Evolutionary conservation across 1,140 invertebrate species (phyloP).

Genomic region (Drosophila paulistorum): DNA sequence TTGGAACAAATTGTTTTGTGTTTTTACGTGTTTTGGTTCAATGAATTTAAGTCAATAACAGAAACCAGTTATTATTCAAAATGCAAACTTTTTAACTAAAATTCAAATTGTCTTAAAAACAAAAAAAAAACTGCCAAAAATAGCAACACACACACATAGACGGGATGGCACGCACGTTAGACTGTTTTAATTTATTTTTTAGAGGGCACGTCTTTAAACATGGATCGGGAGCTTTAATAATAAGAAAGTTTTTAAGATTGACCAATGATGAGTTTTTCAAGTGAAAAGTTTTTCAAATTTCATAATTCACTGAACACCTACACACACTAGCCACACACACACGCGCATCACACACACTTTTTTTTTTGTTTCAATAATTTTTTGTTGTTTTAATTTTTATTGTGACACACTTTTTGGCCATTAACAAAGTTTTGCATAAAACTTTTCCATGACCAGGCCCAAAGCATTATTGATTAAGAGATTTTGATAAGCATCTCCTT

Average conservation of each 20-base stretch:
- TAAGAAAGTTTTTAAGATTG: conserved; percentile 18
- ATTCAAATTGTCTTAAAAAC: conserved; percentile 43
- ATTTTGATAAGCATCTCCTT: conserved; percentile 5
- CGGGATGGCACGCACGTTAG: background rate
- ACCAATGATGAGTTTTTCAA: background rate
- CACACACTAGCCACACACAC: conserved; percentile 8
- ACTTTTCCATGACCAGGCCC: conserved; percentile 48
- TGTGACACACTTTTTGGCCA: conserved; percentile 47
- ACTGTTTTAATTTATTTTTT: background rate
- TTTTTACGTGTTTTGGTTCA: conserved; percentile 39
- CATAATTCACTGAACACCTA: background rate
- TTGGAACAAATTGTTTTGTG: conserved; percentile 1
- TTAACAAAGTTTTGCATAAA: conserved; percentile 44
- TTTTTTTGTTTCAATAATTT: conserved; percentile 35
- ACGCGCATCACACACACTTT: background rate
- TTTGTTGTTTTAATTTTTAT: conserved; percentile 9
- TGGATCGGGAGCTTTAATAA: background rate
- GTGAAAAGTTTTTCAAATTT: conserved; percentile 1
- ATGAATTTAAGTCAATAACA: conserved; percentile 34
- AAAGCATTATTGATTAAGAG: conserved; percentile 9
- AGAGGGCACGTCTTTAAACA: conserved; percentile 16
- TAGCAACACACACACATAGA: conserved; percentile 10
- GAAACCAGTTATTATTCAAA: conserved; percentile 66
- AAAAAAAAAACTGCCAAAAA: conserved; percentile 28
- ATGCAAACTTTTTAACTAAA: conserved; percentile 60